These are phyloP conservation scores for Plebejus anna DNA, from an alignment of 2,888 invertebrate genomes.

Conservation along the genomic window DNA sequence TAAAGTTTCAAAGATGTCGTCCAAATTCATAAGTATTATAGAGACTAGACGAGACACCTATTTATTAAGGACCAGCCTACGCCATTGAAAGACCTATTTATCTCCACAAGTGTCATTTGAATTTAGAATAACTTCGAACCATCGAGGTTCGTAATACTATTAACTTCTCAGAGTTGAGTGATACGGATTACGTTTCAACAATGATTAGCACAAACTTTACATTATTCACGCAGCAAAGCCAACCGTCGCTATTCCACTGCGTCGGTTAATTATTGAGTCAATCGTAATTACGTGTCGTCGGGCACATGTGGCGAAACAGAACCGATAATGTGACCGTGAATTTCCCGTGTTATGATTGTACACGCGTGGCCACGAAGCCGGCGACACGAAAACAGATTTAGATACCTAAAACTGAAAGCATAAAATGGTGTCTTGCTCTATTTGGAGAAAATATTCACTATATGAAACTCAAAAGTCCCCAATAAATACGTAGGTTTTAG, in stretches of 20 bases:
- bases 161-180: not conserved
- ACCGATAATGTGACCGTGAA: conserved; percentile 46
- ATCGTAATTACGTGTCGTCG: conserved; percentile 49
- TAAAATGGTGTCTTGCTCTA: not conserved
- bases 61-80: too few species aligned
- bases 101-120: not conserved
- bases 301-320: conserved; percentile 47
- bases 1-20: too few species aligned
- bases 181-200: conserved; percentile 26
- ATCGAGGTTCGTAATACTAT: conserved; percentile 17
- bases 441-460: not conserved
- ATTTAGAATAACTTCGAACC: not conserved
- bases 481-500: too few species aligned
- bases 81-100: too few species aligned
- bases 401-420: too few species aligned
- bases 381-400: not conserved
- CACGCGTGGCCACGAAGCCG: not conserved
- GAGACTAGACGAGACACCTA: too few species aligned
- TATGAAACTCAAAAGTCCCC: too few species aligned
- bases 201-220: conserved; percentile 26
- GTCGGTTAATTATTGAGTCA: conserved; percentile 47
- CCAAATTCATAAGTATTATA: not conserved
- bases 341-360: conserved; percentile 52
- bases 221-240: conserved; percentile 18
- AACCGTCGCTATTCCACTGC: conserved; percentile 39